Evolutionary conservation across 2,113 vertebrate genomes (phyloP), one percentile per base, ranked within the genome.

Genomic region (Pteropus alecto): DNA sequence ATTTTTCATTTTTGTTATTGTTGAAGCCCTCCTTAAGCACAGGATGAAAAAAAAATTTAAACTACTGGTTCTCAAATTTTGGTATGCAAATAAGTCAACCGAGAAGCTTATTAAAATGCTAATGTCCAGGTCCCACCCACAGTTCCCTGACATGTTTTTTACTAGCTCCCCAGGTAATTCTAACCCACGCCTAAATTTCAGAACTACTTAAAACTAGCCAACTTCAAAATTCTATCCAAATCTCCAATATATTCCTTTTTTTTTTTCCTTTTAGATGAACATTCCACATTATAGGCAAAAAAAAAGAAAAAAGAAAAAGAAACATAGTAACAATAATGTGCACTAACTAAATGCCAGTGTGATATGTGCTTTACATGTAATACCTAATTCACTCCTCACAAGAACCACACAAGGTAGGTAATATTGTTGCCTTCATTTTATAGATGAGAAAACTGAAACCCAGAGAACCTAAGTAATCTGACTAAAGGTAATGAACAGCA

Each of bases 401-500:
- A 77, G n/a, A 85, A 35, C 14, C 60, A 96, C 22, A 68, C 35
- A 14, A 74, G 3, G 15, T 22, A 79, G 51, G 13, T 41, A 78
- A 65, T 21, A 63, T 0, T 67, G 60, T 16, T n/a, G 19, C 58
- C 43, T 88, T 43, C 41, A 78, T 81, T 87, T 87, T 58, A 81
- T 24, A 76, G 54, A 90, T 54, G 28, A 87, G 41, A 93, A 97
- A 95, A 71, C 30, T 43, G 51, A 95, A 79, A 43, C 3, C 70
- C 87, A 79, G 48, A 89, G 54, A 93, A 58, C 92, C 51, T 16
- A 43, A 82, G 56, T 51, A 71, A 87, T 77, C 30, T 68, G n/a
- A 89, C 54, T 24, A 38, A 71, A 67, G 38, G 65, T 61, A 61
- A 48, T 14, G 38, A 92, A 16, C 33, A 65, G 35, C 10, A 87